Base-by-base conservation (phyloP, 2,888 invertebrate genomes). In the Brachyopa scutellaris region DNA sequence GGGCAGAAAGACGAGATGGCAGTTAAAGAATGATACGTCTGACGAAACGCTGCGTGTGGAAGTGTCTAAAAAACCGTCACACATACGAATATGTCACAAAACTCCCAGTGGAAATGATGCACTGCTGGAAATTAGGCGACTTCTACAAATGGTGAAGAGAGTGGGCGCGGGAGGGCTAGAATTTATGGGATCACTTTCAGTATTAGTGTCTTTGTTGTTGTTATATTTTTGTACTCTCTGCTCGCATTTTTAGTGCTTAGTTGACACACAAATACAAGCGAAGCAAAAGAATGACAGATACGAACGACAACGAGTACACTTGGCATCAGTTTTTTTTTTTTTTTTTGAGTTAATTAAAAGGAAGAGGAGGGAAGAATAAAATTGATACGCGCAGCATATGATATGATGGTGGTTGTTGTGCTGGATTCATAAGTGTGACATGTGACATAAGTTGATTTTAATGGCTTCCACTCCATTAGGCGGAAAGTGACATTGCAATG, bases 401-500 rank as follows among this genome's bases (percentile, higher is more conserved):
- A 61, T 67, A 55, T 31, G 42, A 57, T 45, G 51, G 21, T 72
- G 62, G 47, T 47, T 72, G 61, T 31, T 51, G 64, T 45, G 51
- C 29, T 72, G 62, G 47, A 55, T 72, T 73, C 53, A 53, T 53
- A 73, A 67, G 66, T 80, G 67, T 59, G 64, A 69, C 80, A 76
- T 80, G 76, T 62, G 70, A 76, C 66, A 77, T 59, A 33, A 82
- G 59, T 70, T 76, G 53, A 21, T 70, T 76, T 82, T 66, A 66
- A 76, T 82, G 82, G 66, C 42, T 51, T 61, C 64, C 45, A 72
- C 59, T 72, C 45, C 40, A 72, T 82, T 70, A 72, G 45, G 59
- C 70, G 15, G 45, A 64, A 64, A 70, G 61, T 73, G 79, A 47
- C 66, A 69, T 36, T 59, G 80, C 80, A 80, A 42, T 26, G 42